Percentiles rank a stretch among this genome's conserved stretches.
phyloP scores from a whole-genome alignment of 2,888 invertebrate genomes.

The Hyalella azteca region DNA sequence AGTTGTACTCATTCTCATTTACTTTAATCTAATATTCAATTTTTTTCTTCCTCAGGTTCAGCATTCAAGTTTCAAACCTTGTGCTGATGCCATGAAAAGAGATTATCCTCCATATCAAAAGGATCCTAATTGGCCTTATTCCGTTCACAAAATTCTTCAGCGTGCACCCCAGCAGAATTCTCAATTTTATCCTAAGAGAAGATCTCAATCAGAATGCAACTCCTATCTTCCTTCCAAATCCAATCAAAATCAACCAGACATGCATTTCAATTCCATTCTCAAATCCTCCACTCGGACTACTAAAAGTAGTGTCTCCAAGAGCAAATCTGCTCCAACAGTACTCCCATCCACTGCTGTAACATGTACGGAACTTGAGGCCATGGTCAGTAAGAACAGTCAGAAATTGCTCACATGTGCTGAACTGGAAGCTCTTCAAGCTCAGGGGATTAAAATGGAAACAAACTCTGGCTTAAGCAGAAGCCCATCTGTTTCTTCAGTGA shows the following conservation, averaged over 20 bases:
- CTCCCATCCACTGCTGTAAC: neutral
- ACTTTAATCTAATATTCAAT: too few species aligned
- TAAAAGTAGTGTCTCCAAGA: neutral
- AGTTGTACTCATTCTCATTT: too few species aligned
- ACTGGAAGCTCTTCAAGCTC: neutral
- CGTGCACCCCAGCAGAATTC: too few species aligned
- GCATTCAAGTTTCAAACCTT: too few species aligned
- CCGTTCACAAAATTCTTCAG: too few species aligned
- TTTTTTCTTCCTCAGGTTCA: too few species aligned
- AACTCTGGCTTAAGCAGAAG: neutral
- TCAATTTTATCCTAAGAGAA: neutral
- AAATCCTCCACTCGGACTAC: neutral
- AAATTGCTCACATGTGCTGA: constrained; percentile 22
- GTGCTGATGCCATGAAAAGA: too few species aligned
- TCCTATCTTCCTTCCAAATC: neutral
- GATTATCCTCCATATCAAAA: too few species aligned
- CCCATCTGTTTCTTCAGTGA: neutral
- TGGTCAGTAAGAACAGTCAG: neutral
- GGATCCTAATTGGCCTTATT: too few species aligned
- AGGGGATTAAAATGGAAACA: neutral
- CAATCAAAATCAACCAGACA: neutral
- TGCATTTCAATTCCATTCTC: neutral
- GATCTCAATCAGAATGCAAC: neutral
- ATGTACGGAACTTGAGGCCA: neutral
- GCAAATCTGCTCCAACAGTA: neutral